A percentile compares a stretch with the other conserved stretches of the same genome.
Evolutionary conservation across 1,140 invertebrate genomes (phyloP).

Genomic region (Brachionus rotundiformis): DNA sequence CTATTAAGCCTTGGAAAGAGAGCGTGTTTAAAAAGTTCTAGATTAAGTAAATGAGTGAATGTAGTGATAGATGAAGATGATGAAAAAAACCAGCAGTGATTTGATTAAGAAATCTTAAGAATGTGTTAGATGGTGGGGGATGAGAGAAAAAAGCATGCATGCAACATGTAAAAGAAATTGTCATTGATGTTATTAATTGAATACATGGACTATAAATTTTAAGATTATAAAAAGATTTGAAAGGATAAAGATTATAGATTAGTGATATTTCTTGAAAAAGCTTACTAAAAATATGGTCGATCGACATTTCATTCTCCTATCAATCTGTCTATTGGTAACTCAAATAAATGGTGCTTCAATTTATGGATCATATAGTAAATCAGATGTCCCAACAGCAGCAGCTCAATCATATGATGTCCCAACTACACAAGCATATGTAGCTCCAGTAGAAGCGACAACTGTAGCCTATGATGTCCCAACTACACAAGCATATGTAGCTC

Average conservation of each 20-base stretch:
- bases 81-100: not conserved
- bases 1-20: not conserved
- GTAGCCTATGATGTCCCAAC: not conserved
- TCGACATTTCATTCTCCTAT: not conserved
- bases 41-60: not conserved
- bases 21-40: not conserved
- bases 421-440: not conserved
- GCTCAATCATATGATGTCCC: no score
- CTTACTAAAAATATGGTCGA: constrained; percentile 18
- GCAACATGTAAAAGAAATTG: not conserved
- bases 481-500: not conserved
- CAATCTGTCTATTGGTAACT: not conserved
- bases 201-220: not conserved
- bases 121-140: not conserved
- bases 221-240: not conserved
- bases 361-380: not conserved
- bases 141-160: not conserved
- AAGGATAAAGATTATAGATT: not conserved
- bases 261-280: not conserved
- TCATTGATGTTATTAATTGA: not conserved
- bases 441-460: not conserved
- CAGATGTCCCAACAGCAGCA: no score
- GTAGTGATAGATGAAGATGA: not conserved
- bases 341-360: not conserved
- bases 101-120: not conserved